Evolutionary conservation across 2,888 invertebrate genomes (phyloP), one percentile per base, ranked within the genome.

Genomic region (Eudasyphora cyanicolor): DNA sequence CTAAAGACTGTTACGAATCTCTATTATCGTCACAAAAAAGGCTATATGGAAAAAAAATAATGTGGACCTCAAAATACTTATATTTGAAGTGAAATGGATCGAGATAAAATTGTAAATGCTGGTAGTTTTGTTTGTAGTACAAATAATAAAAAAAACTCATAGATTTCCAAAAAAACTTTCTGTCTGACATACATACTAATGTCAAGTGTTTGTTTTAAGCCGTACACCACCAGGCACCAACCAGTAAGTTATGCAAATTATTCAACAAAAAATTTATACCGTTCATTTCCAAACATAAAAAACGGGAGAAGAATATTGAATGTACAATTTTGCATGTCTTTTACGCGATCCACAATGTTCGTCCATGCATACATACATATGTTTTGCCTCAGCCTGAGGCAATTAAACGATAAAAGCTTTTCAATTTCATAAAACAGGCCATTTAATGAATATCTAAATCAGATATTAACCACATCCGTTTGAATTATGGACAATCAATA

Each of bases 281-380:
- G 10, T 32, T 32, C 8, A 32, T 32, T 32, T 32, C 8, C 32
- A 45, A 45, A 45, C 60, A 60, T 7, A 60, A n/a, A 32, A 14
- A 60, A 60, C 60, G 60, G 29, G 27, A 29, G 60, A 60, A 60
- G 60, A 60, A 60, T 60, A 60, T 60, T 14, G 60, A 60, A 60
- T 60, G 29, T 32, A 54, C 12, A 57, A 2, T 45, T 27, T 57
- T 57, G 57, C 24, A 54, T n/a, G 51, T 10, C 17, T 49, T n/a
- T 54, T 19, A 14, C 51, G 51, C 12, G 1, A 57, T 12, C 14
- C 21, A 24, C 27, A 2, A 21, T 57, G 14, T 24, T 29, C n/a
- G 60, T 32, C 3, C 27, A 54, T 8, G 12, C 12, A 54, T 12
- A 57, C 14, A 57, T 32, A 32, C 54, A 60, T 60, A 32, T 60